These are phyloP conservation scores for Sebastes hubbsi DNA, from an alignment of 2,797 vertebrate species.

Conservation along the genomic window DNA sequence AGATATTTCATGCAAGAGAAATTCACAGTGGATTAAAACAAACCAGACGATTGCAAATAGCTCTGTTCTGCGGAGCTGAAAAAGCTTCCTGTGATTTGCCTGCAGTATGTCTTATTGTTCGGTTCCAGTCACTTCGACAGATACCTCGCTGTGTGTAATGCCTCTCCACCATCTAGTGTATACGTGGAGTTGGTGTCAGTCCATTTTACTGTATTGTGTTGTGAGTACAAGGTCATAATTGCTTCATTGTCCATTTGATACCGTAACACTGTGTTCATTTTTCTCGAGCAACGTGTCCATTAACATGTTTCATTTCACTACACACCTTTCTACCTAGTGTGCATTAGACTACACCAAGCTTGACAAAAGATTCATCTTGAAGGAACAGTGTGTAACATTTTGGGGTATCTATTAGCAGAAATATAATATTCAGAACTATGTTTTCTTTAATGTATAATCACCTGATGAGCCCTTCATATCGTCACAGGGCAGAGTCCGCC, in stretches of 20 bases:
- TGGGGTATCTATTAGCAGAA: no score
- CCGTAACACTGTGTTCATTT: neutral
- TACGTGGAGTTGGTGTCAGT: neutral
- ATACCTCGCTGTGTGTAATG: neutral
- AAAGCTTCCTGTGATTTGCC: neutral
- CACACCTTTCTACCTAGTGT: neutral
- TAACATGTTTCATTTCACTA: neutral
- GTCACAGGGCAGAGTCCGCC: no score
- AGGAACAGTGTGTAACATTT: no score
- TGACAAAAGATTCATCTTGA: neutral
- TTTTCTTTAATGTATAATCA: no score
- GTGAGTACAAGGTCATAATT: neutral
- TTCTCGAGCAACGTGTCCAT: neutral
- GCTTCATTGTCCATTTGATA: neutral
- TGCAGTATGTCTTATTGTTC: conserved; percentile 1
- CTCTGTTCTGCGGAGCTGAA: conserved; percentile 2
- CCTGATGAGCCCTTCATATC: no score
- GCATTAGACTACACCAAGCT: neutral
- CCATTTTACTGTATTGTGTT: neutral
- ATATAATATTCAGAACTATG: no score
- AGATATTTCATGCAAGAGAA: conserved; percentile 46
- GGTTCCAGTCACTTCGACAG: neutral
- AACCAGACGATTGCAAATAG: conserved; percentile 18
- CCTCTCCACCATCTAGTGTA: neutral
- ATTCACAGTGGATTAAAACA: conserved; percentile 47